phyloP scores from a whole-genome alignment of 1,140 invertebrate genomes.

The Venturia canescens region DNA sequence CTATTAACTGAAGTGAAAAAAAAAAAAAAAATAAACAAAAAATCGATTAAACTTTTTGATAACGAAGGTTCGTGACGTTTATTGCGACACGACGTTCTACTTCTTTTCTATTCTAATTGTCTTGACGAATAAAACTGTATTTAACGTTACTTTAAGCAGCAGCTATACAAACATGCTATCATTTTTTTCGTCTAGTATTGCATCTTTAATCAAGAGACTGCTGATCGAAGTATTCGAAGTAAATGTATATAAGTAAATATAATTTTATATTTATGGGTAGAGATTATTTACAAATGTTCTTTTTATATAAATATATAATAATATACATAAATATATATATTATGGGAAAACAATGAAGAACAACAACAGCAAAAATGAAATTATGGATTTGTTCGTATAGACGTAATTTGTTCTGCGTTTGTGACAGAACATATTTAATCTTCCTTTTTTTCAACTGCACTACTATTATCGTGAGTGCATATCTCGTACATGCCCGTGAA shows the following conservation, averaged over 20 bases:
- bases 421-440: not conserved
- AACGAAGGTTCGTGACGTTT: conserved; percentile 16
- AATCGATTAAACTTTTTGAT: conserved; percentile 3
- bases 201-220: conserved; percentile 66
- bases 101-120: conserved; percentile 4
- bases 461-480: not conserved
- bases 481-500: not conserved
- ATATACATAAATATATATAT: not conserved
- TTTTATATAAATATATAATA: not conserved
- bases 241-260: conserved; percentile 56
- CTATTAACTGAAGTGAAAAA: not conserved
- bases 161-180: conserved; percentile 24
- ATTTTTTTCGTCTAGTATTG: conserved; percentile 61
- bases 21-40: not conserved
- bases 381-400: no score
- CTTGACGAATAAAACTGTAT: not conserved
- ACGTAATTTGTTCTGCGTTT: no score
- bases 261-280: conserved; percentile 59
- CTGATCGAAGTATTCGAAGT: conserved; percentile 64
- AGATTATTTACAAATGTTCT: conserved; percentile 59
- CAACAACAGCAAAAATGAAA: not conserved
- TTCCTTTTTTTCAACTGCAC: not conserved
- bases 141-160: conserved; percentile 42
- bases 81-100: conserved; percentile 28
- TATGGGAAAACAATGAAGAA: not conserved